These are phyloP conservation scores for Chondrosia reniformis DNA, from an alignment of 37 sponge, comb jelly and placozoan species.

Conservation along the genomic window DNA sequence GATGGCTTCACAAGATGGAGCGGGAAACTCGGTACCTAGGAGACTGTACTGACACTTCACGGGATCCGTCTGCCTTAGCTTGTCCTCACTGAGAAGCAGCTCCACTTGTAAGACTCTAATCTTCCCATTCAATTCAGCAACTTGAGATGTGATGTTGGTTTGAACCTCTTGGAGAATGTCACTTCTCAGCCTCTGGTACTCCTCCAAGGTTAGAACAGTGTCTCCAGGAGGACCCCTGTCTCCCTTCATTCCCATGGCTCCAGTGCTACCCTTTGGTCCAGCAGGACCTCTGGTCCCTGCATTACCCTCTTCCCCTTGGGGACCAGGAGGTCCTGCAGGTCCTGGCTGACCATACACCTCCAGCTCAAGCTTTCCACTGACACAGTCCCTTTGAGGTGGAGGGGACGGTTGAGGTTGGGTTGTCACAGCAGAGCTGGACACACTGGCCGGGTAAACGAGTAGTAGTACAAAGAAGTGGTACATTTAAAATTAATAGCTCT, in stretches of 20 bases:
- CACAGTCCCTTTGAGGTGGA: too few relatives aligned
- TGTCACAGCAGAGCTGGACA: too few relatives aligned
- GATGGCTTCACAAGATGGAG: conserved; percentile 14
- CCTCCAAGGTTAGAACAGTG: neutral
- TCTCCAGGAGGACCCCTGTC: conserved; percentile 1
- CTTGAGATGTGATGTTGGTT: neutral
- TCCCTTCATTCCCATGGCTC: conserved; percentile 17
- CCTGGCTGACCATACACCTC: neutral
- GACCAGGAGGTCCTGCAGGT: neutral
- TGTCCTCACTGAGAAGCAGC: neutral
- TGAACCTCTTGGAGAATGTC: neutral
- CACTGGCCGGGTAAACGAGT: too few relatives aligned
- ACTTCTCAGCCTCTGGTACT: too few relatives aligned
- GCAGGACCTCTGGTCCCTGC: neutral
- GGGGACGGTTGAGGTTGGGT: too few relatives aligned
- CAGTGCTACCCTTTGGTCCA: neutral
- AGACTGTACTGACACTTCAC: neutral
- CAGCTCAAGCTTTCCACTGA: conserved; percentile 4
- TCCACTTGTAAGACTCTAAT: neutral
- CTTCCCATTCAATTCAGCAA: too few relatives aligned
- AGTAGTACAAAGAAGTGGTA: too few relatives aligned
- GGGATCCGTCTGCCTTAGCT: neutral
- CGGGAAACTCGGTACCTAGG: neutral
- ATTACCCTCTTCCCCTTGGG: neutral
- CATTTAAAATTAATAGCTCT: too few relatives aligned